These are phyloP conservation scores for Drosophila seguyi DNA, from an alignment of 1,140 invertebrate species.

Conservation along the genomic window DNA sequence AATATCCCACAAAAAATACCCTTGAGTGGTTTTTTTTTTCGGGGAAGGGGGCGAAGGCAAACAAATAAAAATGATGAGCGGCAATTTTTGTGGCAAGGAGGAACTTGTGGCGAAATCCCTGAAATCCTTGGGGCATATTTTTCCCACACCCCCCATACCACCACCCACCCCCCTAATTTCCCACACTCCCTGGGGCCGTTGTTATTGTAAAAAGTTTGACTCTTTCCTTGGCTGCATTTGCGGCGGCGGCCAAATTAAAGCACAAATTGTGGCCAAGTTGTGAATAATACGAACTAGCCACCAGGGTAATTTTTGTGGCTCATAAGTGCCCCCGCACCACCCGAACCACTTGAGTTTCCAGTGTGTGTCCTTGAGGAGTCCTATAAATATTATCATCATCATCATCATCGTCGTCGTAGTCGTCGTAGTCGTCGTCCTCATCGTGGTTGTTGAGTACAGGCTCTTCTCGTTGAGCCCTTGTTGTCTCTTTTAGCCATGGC, in stretches of 20 bases:
- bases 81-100: constrained; percentile 63
- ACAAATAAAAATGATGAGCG: constrained; percentile 83
- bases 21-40: constrained; percentile 29
- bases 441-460: constrained; percentile 50
- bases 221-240: constrained; percentile 42
- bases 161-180: background rate
- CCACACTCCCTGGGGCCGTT: constrained; percentile 30
- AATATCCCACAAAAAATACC: constrained; percentile 37
- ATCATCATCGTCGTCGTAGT: constrained; percentile 30
- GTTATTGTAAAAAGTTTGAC: constrained; percentile 74
- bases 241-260: constrained; percentile 70
- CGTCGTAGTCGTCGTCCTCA: constrained; percentile 18
- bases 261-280: constrained; percentile 80
- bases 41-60: constrained; percentile 64
- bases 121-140: constrained; percentile 76
- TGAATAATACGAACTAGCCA: constrained; percentile 77
- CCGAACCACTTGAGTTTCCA: constrained; percentile 3
- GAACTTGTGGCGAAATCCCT: constrained; percentile 45
- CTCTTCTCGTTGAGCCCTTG: constrained; percentile 26
- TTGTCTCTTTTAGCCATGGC: constrained; percentile 24
- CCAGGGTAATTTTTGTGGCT: constrained; percentile 72
- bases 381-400: constrained; percentile 83
- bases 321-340: constrained; percentile 37
- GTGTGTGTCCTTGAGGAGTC: constrained; percentile 77
- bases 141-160: background rate